Percentiles rank a stretch among this genome's conserved stretches.
phyloP scores from a whole-genome alignment of 2,113 vertebrate species.

The Lophius piscatorius region DNA sequence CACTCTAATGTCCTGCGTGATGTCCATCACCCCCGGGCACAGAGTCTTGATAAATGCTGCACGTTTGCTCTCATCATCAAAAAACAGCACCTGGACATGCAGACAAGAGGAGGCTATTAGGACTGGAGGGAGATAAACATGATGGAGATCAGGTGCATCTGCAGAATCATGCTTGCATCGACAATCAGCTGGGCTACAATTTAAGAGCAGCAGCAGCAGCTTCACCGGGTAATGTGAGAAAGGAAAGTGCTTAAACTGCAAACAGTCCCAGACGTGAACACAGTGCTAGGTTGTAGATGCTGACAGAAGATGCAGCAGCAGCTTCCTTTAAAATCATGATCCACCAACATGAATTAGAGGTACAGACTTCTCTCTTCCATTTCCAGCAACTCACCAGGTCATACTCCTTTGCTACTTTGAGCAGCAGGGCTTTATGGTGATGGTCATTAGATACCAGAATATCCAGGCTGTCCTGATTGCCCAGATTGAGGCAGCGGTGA shows the following conservation, averaged over 20 bases:
- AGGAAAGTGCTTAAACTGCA: conserved; percentile 1
- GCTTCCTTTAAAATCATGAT: neutral
- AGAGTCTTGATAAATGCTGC: conserved; percentile 80
- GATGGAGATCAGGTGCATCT: conserved; percentile 13
- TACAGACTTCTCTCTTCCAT: neutral
- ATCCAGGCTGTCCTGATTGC: conserved; percentile 71
- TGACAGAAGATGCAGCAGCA: conserved; percentile 7
- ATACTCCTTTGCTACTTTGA: conserved; percentile 94
- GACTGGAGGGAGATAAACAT: conserved; percentile 11
- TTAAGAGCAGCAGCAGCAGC: neutral
- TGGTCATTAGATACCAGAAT: conserved; percentile 84
- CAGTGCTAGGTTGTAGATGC: neutral
- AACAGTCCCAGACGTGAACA: neutral
- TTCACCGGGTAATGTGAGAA: neutral
- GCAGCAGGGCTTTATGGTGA: conserved; percentile 79
- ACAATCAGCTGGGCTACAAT: neutral
- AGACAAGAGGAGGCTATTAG: neutral
- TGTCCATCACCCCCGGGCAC: conserved; percentile 45
- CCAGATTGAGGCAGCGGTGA: conserved; percentile 82
- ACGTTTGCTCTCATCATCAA: conserved; percentile 82
- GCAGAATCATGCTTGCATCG: conserved; percentile 31
- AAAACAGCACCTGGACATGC: conserved; percentile 86
- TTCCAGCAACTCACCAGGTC: conserved; percentile 85
- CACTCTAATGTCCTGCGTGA: conserved; percentile 62
- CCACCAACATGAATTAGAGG: neutral